Conservation (phyloP, 2,113 vertebrate species). For the Oriolus oriolus region DNA sequence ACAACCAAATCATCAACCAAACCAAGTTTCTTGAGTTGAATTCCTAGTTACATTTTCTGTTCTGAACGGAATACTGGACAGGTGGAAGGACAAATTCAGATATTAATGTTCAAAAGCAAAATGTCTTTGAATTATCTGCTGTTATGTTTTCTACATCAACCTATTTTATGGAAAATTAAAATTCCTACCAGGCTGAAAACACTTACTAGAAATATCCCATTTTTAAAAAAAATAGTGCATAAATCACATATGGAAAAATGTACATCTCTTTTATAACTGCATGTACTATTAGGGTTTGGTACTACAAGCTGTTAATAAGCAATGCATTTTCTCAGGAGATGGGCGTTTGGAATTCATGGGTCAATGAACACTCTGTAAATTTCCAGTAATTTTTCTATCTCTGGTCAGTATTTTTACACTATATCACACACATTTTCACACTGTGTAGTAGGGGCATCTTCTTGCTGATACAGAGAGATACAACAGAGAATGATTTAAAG, state of each 20-base stretch:
- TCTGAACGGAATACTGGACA: not conserved
- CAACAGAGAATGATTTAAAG: not conserved
- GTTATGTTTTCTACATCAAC: not conserved
- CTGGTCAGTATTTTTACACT: not conserved
- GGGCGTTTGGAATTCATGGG: not conserved
- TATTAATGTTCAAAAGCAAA: not conserved
- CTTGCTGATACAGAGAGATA: not conserved
- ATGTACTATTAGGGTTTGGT: not conserved
- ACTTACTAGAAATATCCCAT: not conserved
- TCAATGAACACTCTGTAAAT: not conserved
- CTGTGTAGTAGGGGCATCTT: not conserved
- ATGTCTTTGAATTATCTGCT: not conserved
- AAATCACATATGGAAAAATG: not conserved
- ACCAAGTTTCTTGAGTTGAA: not conserved
- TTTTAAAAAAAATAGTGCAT: not conserved
- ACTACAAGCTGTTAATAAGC: not conserved
- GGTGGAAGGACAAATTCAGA: not conserved
- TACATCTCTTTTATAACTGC: not conserved
- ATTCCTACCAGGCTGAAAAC: not conserved
- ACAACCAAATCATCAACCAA: rapidly evolving
- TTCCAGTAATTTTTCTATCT: not conserved
- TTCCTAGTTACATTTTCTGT: not conserved
- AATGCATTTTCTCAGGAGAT: not conserved
- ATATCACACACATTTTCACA: not conserved
- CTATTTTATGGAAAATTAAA: not conserved